Conservation (phyloP, 2,888 invertebrate genomes). For the Drosophila acutilabella region DNA sequence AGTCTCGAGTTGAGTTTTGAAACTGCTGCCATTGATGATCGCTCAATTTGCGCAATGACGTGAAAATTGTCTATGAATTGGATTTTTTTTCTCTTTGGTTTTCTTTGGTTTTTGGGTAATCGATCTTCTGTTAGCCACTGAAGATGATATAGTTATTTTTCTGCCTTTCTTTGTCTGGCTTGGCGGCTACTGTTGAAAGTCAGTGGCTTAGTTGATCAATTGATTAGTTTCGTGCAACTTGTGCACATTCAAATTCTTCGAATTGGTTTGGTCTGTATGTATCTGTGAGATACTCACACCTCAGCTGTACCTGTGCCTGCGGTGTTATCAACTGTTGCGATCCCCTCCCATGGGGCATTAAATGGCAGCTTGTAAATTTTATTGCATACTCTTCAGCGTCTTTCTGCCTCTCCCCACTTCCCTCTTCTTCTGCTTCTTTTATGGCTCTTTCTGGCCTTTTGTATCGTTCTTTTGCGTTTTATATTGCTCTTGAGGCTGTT, state of each 20-base stretch:
- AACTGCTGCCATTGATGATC: conserved; percentile 64
- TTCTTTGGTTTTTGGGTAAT: conserved; percentile 44
- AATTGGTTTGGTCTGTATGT: not conserved
- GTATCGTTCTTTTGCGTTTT: conserved; percentile 58
- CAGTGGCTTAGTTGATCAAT: conserved; percentile 21
- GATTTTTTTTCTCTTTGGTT: not conserved
- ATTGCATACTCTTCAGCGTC: conserved; percentile 77
- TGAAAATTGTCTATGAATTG: conserved; percentile 63
- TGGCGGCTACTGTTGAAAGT: conserved; percentile 52
- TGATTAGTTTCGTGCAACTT: conserved; percentile 37
- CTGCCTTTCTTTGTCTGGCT: conserved; percentile 2
- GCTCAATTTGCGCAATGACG: conserved; percentile 80
- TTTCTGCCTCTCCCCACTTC: not conserved
- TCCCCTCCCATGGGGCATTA: conserved; percentile 27
- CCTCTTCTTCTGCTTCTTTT: conserved; percentile 39
- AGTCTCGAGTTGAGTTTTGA: conserved; percentile 2
- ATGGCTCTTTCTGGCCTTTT: conserved; percentile 64
- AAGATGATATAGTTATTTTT: conserved; percentile 69
- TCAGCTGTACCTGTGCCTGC: not conserved
- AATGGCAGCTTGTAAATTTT: conserved; percentile 72
- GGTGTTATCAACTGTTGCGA: conserved; percentile 15
- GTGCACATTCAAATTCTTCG: conserved; percentile 31
- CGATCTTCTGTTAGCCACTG: conserved; percentile 61
- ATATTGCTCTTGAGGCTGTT: conserved; percentile 57
- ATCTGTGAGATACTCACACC: not conserved